phyloP scores from a whole-genome alignment of 2,888 invertebrate species.

The Stenodera caucasica region DNA sequence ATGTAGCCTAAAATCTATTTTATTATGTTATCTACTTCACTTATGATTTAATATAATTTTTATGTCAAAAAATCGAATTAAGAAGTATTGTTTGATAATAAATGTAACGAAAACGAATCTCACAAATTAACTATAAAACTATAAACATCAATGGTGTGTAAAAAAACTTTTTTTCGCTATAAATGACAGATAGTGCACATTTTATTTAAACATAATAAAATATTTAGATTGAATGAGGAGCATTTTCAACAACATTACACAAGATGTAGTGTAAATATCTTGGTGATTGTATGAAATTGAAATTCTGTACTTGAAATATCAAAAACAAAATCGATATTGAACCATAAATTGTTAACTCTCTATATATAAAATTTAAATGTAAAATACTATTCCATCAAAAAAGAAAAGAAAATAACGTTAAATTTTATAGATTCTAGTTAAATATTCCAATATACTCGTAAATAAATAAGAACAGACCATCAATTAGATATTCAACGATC shows the following conservation, averaged over 20 bases:
- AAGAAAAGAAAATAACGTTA: conserved; percentile 19
- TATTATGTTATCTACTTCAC: background rate
- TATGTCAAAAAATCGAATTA: background rate
- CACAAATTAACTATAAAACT: background rate
- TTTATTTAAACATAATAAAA: background rate
- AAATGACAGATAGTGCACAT: background rate
- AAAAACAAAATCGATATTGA: conserved; percentile 23
- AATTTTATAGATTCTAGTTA: conserved; percentile 22
- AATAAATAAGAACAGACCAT: conserved; percentile 17
- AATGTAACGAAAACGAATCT: background rate
- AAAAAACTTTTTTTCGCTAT: background rate
- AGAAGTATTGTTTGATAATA: background rate
- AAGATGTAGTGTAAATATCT: conserved; percentile 5
- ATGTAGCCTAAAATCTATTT: conserved; percentile 10
- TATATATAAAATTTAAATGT: conserved; percentile 24
- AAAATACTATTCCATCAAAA: conserved; percentile 21
- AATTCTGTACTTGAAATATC: conserved; percentile 8
- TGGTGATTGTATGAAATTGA: conserved; percentile 6
- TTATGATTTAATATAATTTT: background rate
- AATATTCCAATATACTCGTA: conserved; percentile 8
- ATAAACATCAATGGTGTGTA: background rate
- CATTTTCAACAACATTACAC: conserved; percentile 5
- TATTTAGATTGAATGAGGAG: background rate
- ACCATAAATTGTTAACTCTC: conserved; percentile 27
- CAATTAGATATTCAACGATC: conserved; percentile 19